These are phyloP conservation scores for Cephus nigrinus DNA, from an alignment of 2,888 invertebrate genomes.

Conservation along the genomic window DNA sequence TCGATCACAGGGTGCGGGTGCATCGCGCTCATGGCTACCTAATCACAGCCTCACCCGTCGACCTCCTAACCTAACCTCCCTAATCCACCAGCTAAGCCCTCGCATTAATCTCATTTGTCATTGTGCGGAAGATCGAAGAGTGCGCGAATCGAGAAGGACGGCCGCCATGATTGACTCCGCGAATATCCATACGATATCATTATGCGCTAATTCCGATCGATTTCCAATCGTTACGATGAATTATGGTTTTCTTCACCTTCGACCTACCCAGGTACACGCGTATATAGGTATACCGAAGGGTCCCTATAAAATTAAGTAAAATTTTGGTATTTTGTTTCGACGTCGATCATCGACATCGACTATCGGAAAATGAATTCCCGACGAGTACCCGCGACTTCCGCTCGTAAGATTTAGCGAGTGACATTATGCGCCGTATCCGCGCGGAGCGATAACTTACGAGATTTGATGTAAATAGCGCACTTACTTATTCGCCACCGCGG, in stretches of 20 bases:
- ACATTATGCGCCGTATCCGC: constrained; percentile 29
- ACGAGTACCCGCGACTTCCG: not conserved
- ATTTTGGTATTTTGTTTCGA: not conserved
- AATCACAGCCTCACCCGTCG: constrained; percentile 49
- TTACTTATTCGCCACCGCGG: constrained; percentile 61
- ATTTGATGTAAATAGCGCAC: constrained; percentile 65
- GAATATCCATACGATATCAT: not conserved
- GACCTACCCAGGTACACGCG: not conserved
- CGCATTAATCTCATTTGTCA: constrained; percentile 59
- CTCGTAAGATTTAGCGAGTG: constrained; percentile 39
- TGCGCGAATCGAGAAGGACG: constrained; percentile 35
- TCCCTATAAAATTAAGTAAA: too few relatives aligned
- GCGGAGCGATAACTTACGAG: constrained; percentile 58
- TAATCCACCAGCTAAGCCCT: constrained; percentile 46
- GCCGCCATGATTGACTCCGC: not conserved
- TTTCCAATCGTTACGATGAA: not conserved
- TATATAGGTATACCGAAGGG: too few relatives aligned
- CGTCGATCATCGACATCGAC: not conserved
- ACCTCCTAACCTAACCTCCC: constrained; percentile 41
- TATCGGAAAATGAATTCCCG: not conserved
- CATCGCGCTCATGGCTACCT: constrained; percentile 43
- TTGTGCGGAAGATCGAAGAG: constrained; percentile 47
- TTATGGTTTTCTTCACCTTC: not conserved
- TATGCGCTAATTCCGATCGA: not conserved
- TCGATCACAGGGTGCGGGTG: constrained; percentile 24